Conservation (phyloP, 2,888 invertebrate species). For the Leptinotarsa peninsularis region DNA sequence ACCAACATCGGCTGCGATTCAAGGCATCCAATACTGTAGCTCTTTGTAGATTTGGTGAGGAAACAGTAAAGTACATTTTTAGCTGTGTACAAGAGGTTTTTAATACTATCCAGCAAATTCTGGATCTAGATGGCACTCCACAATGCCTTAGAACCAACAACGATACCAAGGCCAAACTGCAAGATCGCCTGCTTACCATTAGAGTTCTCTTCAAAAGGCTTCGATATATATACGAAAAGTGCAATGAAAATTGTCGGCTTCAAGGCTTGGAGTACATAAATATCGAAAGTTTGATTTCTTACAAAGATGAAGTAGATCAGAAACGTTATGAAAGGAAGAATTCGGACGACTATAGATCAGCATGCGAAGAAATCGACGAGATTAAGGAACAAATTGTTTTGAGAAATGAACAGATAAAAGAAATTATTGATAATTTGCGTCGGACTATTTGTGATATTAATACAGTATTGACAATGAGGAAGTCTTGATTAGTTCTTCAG, state of each 20-base stretch:
- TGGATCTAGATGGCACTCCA: constrained; percentile 82
- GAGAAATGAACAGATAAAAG: constrained; percentile 92
- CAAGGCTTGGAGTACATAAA: constrained; percentile 93
- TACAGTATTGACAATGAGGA: constrained; percentile 94
- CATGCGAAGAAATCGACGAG: constrained; percentile 87
- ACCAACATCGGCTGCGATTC: constrained; percentile 65
- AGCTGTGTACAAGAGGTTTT: constrained; percentile 92
- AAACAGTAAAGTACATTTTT: constrained; percentile 94
- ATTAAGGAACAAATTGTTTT: constrained; percentile 89
- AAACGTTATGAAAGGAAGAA: constrained; percentile 88
- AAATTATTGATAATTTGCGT: constrained; percentile 92
- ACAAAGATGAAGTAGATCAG: constrained; percentile 88
- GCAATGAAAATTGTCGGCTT: constrained; percentile 89
- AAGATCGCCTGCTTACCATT: constrained; percentile 86
- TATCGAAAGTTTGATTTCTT: constrained; percentile 89
- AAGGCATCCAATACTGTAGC: constrained; percentile 91
- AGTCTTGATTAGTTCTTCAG: constrained; percentile 69
- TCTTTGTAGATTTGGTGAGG: constrained; percentile 90
- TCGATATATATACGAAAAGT: constrained; percentile 90
- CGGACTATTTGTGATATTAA: constrained; percentile 97
- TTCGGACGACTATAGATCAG: constrained; percentile 85
- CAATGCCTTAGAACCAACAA: constrained; percentile 80
- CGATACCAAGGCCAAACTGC: constrained; percentile 89
- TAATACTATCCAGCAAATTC: constrained; percentile 84
- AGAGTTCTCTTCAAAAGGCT: constrained; percentile 86